These are phyloP conservation scores for Xyrichtys novacula DNA, from an alignment of 2,797 vertebrate genomes.

Conservation along the genomic window DNA sequence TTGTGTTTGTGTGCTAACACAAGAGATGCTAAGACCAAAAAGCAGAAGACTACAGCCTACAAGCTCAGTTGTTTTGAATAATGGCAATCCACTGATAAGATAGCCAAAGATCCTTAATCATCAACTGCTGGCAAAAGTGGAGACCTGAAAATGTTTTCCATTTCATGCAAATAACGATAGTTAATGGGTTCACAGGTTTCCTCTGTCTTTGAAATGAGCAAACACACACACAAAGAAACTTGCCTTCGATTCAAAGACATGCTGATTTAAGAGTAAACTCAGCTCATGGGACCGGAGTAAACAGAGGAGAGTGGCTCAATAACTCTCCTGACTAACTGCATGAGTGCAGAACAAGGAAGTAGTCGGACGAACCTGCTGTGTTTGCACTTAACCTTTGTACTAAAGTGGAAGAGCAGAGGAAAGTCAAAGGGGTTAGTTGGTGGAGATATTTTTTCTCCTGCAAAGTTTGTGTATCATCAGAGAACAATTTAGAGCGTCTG, in stretches of 20 bases:
- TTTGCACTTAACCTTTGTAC: slow-evolving; percentile 30
- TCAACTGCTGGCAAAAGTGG: too few species aligned
- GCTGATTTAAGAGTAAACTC: slow-evolving; percentile 1
- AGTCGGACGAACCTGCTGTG: slow-evolving; percentile 22
- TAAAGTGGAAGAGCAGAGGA: slow-evolving; percentile 11
- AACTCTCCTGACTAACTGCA: slow-evolving; percentile 27
- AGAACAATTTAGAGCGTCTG: slow-evolving; percentile 22
- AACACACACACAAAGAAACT: slow-evolving; percentile 7
- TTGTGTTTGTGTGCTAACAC: too few species aligned
- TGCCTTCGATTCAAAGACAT: slow-evolving; percentile 41
- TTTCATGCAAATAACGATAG: too few species aligned
- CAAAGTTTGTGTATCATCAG: slow-evolving; percentile 29
- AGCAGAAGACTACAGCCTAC: too few species aligned
- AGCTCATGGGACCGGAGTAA: slow-evolving; percentile 18
- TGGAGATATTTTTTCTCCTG: background rate
- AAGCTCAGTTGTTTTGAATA: too few species aligned
- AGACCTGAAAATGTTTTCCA: too few species aligned
- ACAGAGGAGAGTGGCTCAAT: slow-evolving; percentile 19
- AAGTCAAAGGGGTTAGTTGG: background rate
- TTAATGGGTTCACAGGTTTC: too few species aligned
- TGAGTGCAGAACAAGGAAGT: slow-evolving; percentile 13
- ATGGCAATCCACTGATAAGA: too few species aligned
- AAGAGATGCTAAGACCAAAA: too few species aligned
- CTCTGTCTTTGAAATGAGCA: too few species aligned
- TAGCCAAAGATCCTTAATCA: too few species aligned